These are phyloP conservation scores for Eulithis prunata DNA, from an alignment of 2,888 invertebrate species.

Conservation along the genomic window DNA sequence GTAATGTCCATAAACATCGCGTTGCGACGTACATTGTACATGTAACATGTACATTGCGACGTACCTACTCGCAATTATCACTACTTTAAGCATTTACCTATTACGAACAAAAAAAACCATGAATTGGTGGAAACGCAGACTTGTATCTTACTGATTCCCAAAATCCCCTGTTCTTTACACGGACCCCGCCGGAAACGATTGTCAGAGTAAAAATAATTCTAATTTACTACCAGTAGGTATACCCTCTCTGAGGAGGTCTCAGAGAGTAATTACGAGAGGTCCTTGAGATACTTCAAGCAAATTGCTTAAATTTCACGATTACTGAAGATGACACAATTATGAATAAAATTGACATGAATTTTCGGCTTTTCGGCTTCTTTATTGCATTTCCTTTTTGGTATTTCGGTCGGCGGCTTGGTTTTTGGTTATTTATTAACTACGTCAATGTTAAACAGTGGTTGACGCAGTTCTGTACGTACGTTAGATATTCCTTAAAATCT, in stretches of 20 bases:
- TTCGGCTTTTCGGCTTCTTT: conserved; percentile 18
- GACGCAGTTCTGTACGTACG: too few relatives aligned
- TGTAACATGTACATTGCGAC: too few relatives aligned
- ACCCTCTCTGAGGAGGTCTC: conserved; percentile 28
- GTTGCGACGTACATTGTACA: too few relatives aligned
- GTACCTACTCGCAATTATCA: too few relatives aligned
- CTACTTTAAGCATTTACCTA: too few relatives aligned
- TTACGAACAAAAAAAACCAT: too few relatives aligned
- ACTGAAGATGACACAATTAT: conserved; percentile 44
- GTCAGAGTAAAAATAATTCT: conserved; percentile 34
- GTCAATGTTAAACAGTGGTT: not conserved
- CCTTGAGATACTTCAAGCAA: conserved; percentile 37
- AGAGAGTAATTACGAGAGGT: conserved; percentile 40
- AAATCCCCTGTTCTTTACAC: not conserved
- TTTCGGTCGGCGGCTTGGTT: not conserved
- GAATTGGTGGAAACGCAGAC: too few relatives aligned
- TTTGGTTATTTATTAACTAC: not conserved
- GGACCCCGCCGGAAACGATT: conserved; percentile 19
- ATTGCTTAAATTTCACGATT: conserved; percentile 45
- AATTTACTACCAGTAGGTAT: conserved; percentile 29
- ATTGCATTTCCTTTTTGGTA: conserved; percentile 10
- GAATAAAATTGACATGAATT: conserved; percentile 36
- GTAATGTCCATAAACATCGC: too few relatives aligned
- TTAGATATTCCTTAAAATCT: too few relatives aligned
- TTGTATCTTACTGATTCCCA: too few relatives aligned